Conservation (phyloP, 2,888 invertebrate species). For the Temnothorax ravouxi region DNA sequence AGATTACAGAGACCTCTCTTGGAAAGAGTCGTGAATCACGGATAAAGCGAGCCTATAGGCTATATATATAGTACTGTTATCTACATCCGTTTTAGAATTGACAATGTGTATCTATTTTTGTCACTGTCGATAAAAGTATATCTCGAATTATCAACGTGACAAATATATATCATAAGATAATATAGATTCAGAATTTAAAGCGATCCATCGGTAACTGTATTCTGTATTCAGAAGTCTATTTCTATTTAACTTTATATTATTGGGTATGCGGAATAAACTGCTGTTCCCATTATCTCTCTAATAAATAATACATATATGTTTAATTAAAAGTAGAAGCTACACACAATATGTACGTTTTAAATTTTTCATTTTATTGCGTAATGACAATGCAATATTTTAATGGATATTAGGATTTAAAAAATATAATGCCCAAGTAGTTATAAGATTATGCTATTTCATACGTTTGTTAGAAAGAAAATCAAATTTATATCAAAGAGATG, state of each 20-base stretch:
- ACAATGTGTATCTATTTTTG: not conserved
- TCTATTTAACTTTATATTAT: too few relatives aligned
- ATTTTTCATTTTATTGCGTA: not conserved
- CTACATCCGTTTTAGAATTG: not conserved
- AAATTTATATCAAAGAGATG: not conserved
- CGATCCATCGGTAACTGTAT: too few relatives aligned
- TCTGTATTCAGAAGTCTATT: too few relatives aligned
- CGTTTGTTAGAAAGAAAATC: not conserved
- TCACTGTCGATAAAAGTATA: not conserved
- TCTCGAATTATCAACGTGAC: not conserved
- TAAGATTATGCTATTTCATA: not conserved
- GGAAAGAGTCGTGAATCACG: not conserved
- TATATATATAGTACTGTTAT: not conserved
- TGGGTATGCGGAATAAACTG: not conserved
- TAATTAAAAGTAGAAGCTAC: not conserved
- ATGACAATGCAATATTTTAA: not conserved
- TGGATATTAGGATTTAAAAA: not conserved
- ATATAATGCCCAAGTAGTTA: not conserved
- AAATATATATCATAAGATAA: not conserved
- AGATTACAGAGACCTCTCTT: constrained; percentile 2
- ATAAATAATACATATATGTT: not conserved
- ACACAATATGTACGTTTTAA: not conserved
- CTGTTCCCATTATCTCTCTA: not conserved
- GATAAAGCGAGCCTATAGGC: not conserved
- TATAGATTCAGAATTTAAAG: too few relatives aligned